Percentiles rank a stretch among this genome's conserved stretches.
phyloP scores from a whole-genome alignment of 2,797 vertebrate species.

The Agapornis canus region DNA sequence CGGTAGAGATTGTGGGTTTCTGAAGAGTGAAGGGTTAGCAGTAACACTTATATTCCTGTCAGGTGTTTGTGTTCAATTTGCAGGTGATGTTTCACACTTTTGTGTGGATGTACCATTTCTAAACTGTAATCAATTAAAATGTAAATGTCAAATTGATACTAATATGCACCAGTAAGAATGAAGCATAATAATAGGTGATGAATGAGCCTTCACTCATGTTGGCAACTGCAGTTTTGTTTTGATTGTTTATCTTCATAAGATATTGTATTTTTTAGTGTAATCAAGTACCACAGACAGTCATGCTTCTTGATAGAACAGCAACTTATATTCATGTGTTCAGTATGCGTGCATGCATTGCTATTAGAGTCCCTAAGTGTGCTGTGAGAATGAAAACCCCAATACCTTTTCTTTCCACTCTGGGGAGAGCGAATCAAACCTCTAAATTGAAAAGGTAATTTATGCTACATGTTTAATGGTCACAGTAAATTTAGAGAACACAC shows the following conservation, averaged over 20 bases:
- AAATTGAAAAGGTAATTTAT: not conserved
- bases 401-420: not conserved
- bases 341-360: fast-evolving
- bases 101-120: not conserved
- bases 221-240: not conserved
- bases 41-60: not conserved
- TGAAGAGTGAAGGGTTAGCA: not conserved
- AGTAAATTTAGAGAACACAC: not conserved
- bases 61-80: not conserved
- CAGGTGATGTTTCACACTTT: not conserved
- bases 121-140: not conserved
- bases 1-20: not conserved
- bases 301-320: not conserved
- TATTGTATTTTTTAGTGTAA: not conserved
- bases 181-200: not conserved
- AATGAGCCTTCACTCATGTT: not conserved
- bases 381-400: not conserved
- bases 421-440: not conserved
- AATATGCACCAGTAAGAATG: not conserved
- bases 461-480: not conserved
- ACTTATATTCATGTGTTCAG: fast-evolving
- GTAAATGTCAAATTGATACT: not conserved
- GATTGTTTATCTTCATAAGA: not conserved
- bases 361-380: not conserved
- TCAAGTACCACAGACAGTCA: not conserved